Conservation (phyloP, 1,140 invertebrate genomes). For the Drosophila trapezifrons region DNA sequence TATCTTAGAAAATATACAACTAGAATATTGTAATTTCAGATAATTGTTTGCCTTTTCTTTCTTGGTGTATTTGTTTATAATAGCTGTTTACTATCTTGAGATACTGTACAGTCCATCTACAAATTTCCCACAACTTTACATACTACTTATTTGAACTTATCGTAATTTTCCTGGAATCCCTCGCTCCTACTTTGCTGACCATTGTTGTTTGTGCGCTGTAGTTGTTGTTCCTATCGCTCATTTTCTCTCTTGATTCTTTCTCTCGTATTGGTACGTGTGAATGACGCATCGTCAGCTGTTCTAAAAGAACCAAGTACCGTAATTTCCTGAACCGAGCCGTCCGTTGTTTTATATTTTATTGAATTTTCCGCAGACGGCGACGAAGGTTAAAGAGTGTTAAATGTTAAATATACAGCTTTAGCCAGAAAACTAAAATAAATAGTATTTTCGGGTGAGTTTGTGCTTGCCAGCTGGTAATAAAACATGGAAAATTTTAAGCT, state of each 20-base stretch:
- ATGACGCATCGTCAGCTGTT: slow-evolving; percentile 82
- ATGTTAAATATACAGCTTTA: background rate
- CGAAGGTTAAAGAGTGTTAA: slow-evolving; percentile 22
- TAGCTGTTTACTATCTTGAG: background rate
- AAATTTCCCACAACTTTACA: background rate
- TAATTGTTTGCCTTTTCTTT: no score
- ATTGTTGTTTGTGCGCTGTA: slow-evolving; percentile 24
- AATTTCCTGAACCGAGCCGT: slow-evolving; percentile 58
- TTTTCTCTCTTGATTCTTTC: slow-evolving; percentile 43
- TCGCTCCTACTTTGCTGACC: slow-evolving; percentile 28
- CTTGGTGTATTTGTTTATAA: no score
- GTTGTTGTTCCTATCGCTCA: slow-evolving; percentile 22
- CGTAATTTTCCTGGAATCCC: background rate
- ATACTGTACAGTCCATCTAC: background rate
- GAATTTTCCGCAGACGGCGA: slow-evolving; percentile 63
- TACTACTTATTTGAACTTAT: background rate
- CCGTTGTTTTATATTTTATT: slow-evolving; percentile 78
- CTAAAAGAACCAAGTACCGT: slow-evolving; percentile 49
- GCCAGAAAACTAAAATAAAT: background rate
- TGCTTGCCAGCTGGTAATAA: slow-evolving; percentile 15
- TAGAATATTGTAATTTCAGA: no score
- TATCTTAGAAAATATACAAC: no score
- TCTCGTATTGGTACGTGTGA: slow-evolving; percentile 46
- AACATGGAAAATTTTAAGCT: slow-evolving; percentile 1
- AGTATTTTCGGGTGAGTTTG: slow-evolving; percentile 12